These are phyloP conservation scores for Grallaria varia DNA, from an alignment of 2,113 vertebrate species.

Conservation along the genomic window DNA sequence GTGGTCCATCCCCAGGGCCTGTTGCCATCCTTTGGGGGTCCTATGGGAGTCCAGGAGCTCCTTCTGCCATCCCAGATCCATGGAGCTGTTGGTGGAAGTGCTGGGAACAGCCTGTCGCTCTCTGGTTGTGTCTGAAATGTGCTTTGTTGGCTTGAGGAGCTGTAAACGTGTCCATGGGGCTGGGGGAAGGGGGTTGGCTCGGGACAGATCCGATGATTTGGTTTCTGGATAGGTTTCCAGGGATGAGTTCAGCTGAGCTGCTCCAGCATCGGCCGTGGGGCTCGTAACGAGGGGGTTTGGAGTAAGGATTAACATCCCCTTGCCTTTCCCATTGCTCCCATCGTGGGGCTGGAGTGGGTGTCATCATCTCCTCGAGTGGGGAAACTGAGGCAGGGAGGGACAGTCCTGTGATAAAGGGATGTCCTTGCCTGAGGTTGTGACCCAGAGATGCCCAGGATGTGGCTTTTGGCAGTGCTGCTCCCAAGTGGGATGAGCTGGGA, in stretches of 20 bases:
- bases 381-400: background rate
- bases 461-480: background rate
- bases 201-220: background rate
- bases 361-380: fast-evolving
- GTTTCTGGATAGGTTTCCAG: slow-evolving; percentile 14
- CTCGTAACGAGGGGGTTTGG: background rate
- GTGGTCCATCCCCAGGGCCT: fast-evolving
- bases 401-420: fast-evolving
- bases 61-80: background rate
- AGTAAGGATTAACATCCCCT: background rate
- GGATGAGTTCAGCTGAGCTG: slow-evolving; percentile 13
- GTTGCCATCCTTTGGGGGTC: background rate
- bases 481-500: background rate
- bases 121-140: background rate
- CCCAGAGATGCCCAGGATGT: background rate
- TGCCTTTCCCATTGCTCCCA: background rate
- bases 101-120: background rate
- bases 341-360: background rate
- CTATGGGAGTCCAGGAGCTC: background rate
- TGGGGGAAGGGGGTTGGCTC: background rate
- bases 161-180: background rate
- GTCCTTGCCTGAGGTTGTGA: background rate
- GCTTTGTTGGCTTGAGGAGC: background rate
- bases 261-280: background rate
- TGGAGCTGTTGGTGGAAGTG: background rate